These are phyloP conservation scores for Anarrhichthys ocellatus DNA, from an alignment of 2,113 vertebrate genomes.

Conservation along the genomic window DNA sequence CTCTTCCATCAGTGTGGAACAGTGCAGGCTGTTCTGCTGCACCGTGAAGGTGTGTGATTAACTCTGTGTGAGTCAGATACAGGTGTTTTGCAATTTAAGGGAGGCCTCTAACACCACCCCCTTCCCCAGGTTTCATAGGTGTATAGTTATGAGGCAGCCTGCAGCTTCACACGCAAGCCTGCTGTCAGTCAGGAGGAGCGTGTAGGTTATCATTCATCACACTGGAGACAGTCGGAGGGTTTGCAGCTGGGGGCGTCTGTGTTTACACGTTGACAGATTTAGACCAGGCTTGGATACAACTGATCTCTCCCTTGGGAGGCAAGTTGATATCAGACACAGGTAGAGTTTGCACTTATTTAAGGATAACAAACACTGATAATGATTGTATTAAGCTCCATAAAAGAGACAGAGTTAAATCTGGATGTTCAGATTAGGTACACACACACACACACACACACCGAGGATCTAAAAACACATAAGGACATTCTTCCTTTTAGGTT, in stretches of 20 bases:
- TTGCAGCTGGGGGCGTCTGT: slow-evolving; percentile 58
- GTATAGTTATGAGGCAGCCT: slow-evolving; percentile 69
- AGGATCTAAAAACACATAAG: background rate
- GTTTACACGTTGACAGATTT: slow-evolving; percentile 55
- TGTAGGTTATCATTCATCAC: slow-evolving; percentile 56
- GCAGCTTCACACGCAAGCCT: slow-evolving; percentile 80
- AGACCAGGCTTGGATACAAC: slow-evolving; percentile 32
- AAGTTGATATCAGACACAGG: slow-evolving; percentile 6
- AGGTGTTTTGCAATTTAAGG: slow-evolving; percentile 82
- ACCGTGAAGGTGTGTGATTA: slow-evolving; percentile 75
- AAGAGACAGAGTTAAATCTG: slow-evolving; percentile 25
- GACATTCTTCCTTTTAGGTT: background rate
- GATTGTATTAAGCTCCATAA: slow-evolving; percentile 18
- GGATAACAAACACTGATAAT: slow-evolving; percentile 35
- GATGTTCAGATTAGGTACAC: slow-evolving; percentile 27
- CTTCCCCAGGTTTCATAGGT: slow-evolving; percentile 65
- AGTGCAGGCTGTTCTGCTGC: slow-evolving; percentile 36
- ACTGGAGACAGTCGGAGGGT: slow-evolving; percentile 47
- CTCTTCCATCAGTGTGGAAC: slow-evolving; percentile 20
- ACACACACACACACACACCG: background rate
- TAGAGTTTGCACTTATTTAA: slow-evolving; percentile 39
- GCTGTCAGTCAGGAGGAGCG: slow-evolving; percentile 61
- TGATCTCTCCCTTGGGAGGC: slow-evolving; percentile 4
- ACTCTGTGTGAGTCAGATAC: slow-evolving; percentile 77
- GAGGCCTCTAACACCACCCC: slow-evolving; percentile 69